A percentile compares a stretch with the other conserved stretches of the same genome.
phyloP scores from a whole-genome alignment of 2,888 invertebrate species.

The Coelopa pilipes region DNA sequence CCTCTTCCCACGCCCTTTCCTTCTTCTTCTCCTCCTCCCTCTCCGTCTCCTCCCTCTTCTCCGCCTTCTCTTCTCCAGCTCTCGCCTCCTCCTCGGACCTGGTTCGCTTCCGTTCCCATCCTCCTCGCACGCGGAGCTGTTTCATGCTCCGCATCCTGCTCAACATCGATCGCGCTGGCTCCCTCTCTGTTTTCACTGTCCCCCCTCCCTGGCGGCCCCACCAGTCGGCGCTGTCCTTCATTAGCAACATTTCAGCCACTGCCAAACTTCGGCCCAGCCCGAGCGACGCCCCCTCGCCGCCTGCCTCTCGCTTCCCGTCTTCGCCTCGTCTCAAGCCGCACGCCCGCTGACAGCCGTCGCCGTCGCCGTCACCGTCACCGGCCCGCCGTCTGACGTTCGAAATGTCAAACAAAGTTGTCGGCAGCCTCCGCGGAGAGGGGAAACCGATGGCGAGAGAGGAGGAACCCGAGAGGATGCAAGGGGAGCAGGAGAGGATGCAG shows the following conservation, averaged over 20 bases:
- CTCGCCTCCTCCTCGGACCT: too few relatives aligned
- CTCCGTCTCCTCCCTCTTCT: too few relatives aligned
- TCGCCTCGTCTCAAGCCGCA: background rate
- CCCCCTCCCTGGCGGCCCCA: background rate
- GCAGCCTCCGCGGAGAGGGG: too few relatives aligned
- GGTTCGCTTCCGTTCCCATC: background rate
- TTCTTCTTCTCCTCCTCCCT: too few relatives aligned
- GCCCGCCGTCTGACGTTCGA: conserved; percentile 26
- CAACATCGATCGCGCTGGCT: background rate
- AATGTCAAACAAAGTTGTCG: conserved; percentile 33
- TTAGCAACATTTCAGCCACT: background rate
- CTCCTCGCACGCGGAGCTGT: background rate
- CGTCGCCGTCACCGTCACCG: background rate
- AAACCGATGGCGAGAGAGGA: too few relatives aligned
- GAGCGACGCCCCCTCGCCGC: background rate
- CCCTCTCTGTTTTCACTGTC: background rate
- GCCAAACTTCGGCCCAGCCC: background rate
- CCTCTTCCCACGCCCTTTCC: too few relatives aligned
- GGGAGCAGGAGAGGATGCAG: too few relatives aligned
- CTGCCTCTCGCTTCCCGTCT: background rate
- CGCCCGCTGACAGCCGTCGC: background rate
- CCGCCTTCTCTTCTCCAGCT: too few relatives aligned
- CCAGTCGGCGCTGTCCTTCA: background rate
- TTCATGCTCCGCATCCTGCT: background rate
- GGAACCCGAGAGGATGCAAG: too few relatives aligned